Base-by-base conservation (phyloP, 2,888 invertebrate genomes). In the Ctenicera cuprea region DNA sequence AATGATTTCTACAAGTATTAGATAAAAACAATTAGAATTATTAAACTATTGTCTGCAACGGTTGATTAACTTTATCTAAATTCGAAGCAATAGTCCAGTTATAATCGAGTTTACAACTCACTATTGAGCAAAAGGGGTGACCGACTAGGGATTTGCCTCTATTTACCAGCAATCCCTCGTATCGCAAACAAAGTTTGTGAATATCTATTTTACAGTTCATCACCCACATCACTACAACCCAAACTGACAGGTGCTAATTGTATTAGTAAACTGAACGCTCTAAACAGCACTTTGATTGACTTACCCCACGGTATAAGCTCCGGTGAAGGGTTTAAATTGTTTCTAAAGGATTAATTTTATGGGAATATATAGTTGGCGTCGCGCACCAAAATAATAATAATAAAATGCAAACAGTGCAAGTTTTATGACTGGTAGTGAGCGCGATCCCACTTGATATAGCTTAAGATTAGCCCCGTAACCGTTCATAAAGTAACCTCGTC, bases 361-460 rank as follows among this genome's bases (percentile, higher is more conserved):
- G 61, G 38, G 18, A 38, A 61, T 50, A 48, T 62, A 66, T 72
- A 62, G 71, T 61, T 66, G 62, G 33, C 61, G 59, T 72, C 48
- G 71, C 61, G 41, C 65, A 33, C 1, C 7, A 30, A 52, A 52
- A 59, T 33, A 72, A 72, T 64, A 71, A 72, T 66, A 72, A 66
- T 72, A 72, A 72, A 72, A 72, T 66, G 66, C 71, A 72, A 65
- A 66, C 71, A 72, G 61, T 72, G 66, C 66, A 65, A 65, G 66
- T 61, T 72, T 66, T 71, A 71, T 61, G 71, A 33, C 38, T 59
- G 45, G 59, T 62, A 66, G 30, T 66, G 66, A 37, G 62, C 71
- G 37, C 9, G 52, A 71, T 57, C 54, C 43, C 64, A 65, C 64
- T 45, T 33, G 64, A 71, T 71, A 65, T 71, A 64, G 54, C 71